Evolutionary conservation across 2,888 invertebrate species (phyloP), one percentile per base, ranked within the genome.

Genomic region (Acrobasis consociella): DNA sequence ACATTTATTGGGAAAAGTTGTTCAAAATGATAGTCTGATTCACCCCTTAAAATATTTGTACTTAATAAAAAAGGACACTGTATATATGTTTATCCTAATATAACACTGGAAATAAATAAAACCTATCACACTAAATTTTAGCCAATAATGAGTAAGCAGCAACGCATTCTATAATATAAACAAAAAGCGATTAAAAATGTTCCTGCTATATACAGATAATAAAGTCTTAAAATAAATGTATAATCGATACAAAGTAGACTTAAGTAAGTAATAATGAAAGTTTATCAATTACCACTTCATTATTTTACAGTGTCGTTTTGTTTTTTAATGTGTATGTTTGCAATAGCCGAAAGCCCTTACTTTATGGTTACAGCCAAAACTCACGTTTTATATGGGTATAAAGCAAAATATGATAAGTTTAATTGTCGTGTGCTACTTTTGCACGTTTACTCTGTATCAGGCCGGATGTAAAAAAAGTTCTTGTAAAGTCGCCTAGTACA

Each of bases 351-450:
- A 42, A 39, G 15, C 10, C 11, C 37, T 5, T 17, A 42, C 17
- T 46, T 46, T 56, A 56, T 13, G 42, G 17, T 46, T 42, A 56
- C 16, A 16, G 22, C 56, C 38, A 55, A 60, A 60, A 51, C 16
- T 39, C 37, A 58, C 22, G 50, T 62, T 64, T 64, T 66, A 67
- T 66, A 65, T 60, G 62, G 63, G 67, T 62, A 72, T 71, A 65
- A 69, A 69, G 65, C 68, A 66, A 71, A 71, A 74, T 76, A 74
- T 71, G 65, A 72, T 72, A 70, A 70, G 70, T 79, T 82, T 81
- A 79, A 82, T 80, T 81, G 73, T 78, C 71, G 73, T 72, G 82
- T 75, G 73, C 80, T 77, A 81, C 81, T 84, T 84, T 85, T 75
- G 76, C 75, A 73, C 72, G 75, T 72, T 71, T 66, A 65, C 67